Conservation (phyloP, 2,888 invertebrate genomes). For the Morinoia aosen region DNA sequence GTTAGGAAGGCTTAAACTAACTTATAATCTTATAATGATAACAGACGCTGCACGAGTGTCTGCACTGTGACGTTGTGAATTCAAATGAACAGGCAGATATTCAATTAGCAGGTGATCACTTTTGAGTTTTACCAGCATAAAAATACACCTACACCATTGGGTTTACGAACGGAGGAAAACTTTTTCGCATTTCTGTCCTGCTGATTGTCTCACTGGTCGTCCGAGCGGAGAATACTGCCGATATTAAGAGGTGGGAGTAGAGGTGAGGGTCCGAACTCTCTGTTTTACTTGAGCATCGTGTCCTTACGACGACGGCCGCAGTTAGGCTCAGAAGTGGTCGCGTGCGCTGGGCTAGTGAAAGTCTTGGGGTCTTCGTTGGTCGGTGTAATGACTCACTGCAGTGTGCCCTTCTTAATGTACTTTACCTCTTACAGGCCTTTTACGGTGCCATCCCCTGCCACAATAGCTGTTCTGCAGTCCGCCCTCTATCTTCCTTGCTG, state of each 20-base stretch:
- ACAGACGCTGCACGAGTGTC: no score
- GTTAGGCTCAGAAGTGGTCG: constrained; percentile 1
- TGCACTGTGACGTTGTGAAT: no score
- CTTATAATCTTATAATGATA: no score
- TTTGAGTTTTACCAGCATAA: no score
- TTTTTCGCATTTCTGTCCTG: neutral
- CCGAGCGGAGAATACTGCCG: neutral
- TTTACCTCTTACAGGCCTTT: constrained; percentile 30
- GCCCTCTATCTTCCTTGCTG: neutral
- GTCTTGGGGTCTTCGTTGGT: constrained; percentile 11
- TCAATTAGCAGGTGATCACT: no score
- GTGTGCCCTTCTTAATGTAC: constrained; percentile 28
- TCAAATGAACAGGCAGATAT: no score
- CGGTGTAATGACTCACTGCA: constrained; percentile 37
- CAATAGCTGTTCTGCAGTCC: constrained; percentile 20
- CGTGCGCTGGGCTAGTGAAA: neutral
- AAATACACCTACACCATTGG: no score
- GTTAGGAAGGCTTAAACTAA: no score
- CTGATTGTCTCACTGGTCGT: neutral
- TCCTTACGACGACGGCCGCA: neutral
- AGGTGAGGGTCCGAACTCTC: neutral
- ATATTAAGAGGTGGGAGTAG: neutral
- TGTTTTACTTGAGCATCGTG: constrained; percentile 4
- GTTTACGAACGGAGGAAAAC: no score
- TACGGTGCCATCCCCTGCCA: constrained; percentile 6